Evolutionary conservation across 2,113 vertebrate genomes (phyloP).

Genomic region (Lathamus discolor): DNA sequence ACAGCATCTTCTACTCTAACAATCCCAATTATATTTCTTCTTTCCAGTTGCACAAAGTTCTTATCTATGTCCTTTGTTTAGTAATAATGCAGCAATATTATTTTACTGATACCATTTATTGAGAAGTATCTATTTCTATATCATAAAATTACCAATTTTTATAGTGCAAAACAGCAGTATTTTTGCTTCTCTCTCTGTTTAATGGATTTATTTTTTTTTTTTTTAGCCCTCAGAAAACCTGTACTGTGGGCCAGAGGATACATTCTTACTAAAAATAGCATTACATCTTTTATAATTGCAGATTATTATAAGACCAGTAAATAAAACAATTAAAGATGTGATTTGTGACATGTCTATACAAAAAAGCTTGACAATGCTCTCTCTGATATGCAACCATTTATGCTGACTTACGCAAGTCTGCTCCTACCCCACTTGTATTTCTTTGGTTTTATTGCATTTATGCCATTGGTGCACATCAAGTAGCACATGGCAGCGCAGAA

Average conservation of each 20-base stretch:
- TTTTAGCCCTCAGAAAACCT: not conserved
- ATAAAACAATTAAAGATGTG: not conserved
- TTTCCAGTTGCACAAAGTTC: not conserved
- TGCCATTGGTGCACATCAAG: rapidly evolving
- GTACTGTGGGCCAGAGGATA: not conserved
- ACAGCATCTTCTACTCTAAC: not conserved
- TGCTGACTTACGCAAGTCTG: not conserved
- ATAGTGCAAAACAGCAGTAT: not conserved
- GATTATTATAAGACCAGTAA: not conserved
- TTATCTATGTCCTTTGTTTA: not conserved
- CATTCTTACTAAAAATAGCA: not conserved
- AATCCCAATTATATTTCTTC: not conserved
- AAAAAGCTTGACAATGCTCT: not conserved
- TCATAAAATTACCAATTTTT: not conserved
- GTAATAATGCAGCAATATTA: not conserved
- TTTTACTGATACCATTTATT: not conserved
- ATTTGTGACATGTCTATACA: not conserved
- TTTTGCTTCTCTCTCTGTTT: not conserved
- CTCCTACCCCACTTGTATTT: not conserved
- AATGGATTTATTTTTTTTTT: not conserved
- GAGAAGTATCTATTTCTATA: not conserved
- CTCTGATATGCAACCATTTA: not conserved
- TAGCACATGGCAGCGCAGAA: not conserved
- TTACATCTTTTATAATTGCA: not conserved
- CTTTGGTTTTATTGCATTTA: not conserved